A percentile compares a stretch with the other conserved stretches of the same genome.
phyloP scores from a whole-genome alignment of 2,888 invertebrate species.

The Zygaena filipendulae region DNA sequence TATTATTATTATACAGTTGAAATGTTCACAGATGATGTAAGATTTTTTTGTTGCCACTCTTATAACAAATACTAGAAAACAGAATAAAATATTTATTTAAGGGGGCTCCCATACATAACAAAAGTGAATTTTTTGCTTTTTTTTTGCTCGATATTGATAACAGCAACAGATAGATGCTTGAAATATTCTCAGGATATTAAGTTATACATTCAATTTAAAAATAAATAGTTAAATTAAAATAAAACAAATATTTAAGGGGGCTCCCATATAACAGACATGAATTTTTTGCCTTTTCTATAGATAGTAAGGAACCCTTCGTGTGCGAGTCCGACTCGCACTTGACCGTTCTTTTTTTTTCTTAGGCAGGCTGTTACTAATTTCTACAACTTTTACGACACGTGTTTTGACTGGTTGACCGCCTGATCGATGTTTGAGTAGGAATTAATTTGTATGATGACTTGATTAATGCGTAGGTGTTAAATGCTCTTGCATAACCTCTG shows the following conservation, averaged over 20 bases:
- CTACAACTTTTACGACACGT: no score
- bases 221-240: conserved; percentile 3
- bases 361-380: no score
- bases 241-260: conserved; percentile 1
- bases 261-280: conserved; percentile 1
- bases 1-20: no score
- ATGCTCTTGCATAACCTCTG: no score
- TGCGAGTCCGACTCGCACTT: conserved; percentile 2
- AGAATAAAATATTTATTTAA: conserved; percentile 2
- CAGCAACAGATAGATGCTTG: conserved; percentile 2
- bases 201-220: conserved; percentile 1
- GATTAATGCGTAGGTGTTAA: no score
- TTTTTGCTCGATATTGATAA: conserved; percentile 4
- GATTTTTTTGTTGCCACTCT: conserved; percentile 1
- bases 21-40: conserved; percentile 1
- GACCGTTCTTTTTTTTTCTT: not conserved
- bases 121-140: not conserved
- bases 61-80: conserved; percentile 1
- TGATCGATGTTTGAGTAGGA: no score
- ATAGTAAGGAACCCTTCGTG: conserved; percentile 1
- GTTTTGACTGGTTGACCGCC: no score
- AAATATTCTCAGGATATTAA: conserved; percentile 3
- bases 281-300: conserved; percentile 2
- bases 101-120: conserved; percentile 1
- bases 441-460: no score